A percentile compares a stretch with the other conserved stretches of the same genome.
These are phyloP conservation scores for Graphium colonna DNA, from an alignment of 2,888 invertebrate genomes.

Conservation along the genomic window DNA sequence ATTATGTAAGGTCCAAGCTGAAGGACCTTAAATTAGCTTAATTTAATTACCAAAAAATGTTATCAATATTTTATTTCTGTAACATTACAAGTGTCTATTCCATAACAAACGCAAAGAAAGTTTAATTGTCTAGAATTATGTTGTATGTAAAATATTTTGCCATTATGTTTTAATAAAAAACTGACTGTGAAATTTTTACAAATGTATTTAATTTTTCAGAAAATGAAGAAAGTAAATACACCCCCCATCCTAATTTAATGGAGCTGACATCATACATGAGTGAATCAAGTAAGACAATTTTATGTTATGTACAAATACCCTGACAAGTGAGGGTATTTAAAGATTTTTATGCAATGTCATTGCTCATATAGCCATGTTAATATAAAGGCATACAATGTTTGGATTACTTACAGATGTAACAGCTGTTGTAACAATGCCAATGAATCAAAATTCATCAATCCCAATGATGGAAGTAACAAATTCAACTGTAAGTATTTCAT, in stretches of 20 bases:
- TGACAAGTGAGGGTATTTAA: slow-evolving; percentile 10
- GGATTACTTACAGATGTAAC: slow-evolving; percentile 62
- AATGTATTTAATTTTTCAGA: slow-evolving; percentile 42
- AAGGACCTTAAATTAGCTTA: too few relatives aligned
- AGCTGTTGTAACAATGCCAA: slow-evolving; percentile 73
- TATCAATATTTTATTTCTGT: too few relatives aligned
- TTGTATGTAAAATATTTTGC: too few relatives aligned
- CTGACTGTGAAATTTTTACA: too few relatives aligned
- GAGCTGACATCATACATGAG: slow-evolving; percentile 72
- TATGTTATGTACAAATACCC: slow-evolving; percentile 10
- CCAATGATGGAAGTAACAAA: slow-evolving; percentile 75
- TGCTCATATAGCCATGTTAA: not conserved
- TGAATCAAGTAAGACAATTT: slow-evolving; percentile 64
- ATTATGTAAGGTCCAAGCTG: too few relatives aligned
- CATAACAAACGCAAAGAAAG: too few relatives aligned
- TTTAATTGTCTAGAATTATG: too few relatives aligned
- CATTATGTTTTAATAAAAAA: not conserved
- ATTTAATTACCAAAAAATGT: too few relatives aligned
- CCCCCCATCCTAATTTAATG: slow-evolving; percentile 67
- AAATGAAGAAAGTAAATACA: slow-evolving; percentile 64
- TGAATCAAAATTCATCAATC: slow-evolving; percentile 68
- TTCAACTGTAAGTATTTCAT: slow-evolving; percentile 56
- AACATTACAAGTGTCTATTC: too few relatives aligned
- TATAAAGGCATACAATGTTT: not conserved
- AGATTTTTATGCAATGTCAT: not conserved